Evolutionary conservation across 2,113 vertebrate genomes (phyloP), one percentile per base, ranked within the genome.

Genomic region (Burhinus bistriatus): DNA sequence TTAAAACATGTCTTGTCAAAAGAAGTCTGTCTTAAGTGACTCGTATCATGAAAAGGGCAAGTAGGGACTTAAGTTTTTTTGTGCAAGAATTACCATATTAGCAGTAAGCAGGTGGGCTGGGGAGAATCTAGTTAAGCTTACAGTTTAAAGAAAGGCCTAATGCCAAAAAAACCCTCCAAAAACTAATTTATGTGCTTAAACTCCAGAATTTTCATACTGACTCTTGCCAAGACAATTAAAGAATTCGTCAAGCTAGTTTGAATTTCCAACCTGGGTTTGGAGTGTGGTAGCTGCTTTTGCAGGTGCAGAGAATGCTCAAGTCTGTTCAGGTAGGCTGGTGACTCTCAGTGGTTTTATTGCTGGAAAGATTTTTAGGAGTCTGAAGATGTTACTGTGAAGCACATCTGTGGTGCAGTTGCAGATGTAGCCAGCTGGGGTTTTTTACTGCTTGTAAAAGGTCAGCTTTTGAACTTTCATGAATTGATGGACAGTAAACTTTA

Each of bases 161-260:
- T 89, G 76, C 69, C 76, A 84, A 18, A 87, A 88, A 71, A 27
- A 49, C 5, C 11, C 26, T 85, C 38, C 52, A 55, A 55, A 95
- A 75, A 3, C 6, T 36, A 22, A 66, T 80, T 82, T 82, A 51
- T 82, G 47, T 6, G 1, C 49, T 76, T 87, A 21, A 76, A 40
- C 42, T 32, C 22, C 44, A n/a, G 32, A 17, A 0, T 72, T 95
- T 81, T 91, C 69, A 14, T 77, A 19, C 14, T 76, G 27, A 32
- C 25, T 76, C 57, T 91, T 91, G 89, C 94, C 87, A 96, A 95
- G 89, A 40, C 47, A 92, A 40, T 52, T 65, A 52, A 65, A 70
- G 59, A 81, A 81, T 89, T 96, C 30, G 23, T 49, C 5, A 47
- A 75, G 47, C 59, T 65, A 2, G 30, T 83, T 49, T 89, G 69